phyloP scores from a whole-genome alignment of 2,113 vertebrate genomes.

The Agapornis roseicollis region DNA sequence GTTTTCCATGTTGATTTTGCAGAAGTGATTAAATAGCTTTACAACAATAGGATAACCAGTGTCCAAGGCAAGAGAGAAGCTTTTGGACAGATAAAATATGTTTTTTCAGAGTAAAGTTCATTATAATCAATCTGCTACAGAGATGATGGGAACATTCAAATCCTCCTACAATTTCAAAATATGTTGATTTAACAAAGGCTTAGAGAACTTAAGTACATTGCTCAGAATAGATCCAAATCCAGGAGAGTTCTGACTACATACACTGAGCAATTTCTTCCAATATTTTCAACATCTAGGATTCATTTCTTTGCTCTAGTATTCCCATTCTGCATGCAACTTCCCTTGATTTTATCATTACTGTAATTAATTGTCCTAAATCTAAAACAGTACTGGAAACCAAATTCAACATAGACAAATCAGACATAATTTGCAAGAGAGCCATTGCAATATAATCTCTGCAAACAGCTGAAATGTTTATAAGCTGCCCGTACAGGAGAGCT shows the following conservation, averaged over 20 bases:
- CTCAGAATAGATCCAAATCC: background rate
- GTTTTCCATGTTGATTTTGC: background rate
- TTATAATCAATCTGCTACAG: background rate
- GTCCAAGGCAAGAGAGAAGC: background rate
- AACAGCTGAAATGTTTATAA: background rate
- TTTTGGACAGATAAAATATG: background rate
- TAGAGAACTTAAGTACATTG: background rate
- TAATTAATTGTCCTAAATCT: conserved; percentile 4
- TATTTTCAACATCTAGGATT: background rate
- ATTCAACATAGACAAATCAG: background rate
- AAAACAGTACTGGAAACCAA: background rate
- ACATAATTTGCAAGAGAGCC: background rate
- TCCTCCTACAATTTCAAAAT: background rate
- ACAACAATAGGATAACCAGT: background rate
- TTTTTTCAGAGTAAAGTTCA: background rate
- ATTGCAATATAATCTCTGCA: background rate
- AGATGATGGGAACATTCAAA: background rate
- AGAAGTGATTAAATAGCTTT: background rate
- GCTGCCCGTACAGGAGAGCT: background rate
- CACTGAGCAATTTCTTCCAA: background rate
- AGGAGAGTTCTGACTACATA: background rate
- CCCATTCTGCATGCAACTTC: background rate
- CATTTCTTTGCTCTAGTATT: background rate
- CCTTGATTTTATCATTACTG: background rate
- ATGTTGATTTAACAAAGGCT: background rate